These are phyloP conservation scores for Drosophila mauritiana DNA, from an alignment of 1,140 invertebrate genomes.

Conservation along the genomic window DNA sequence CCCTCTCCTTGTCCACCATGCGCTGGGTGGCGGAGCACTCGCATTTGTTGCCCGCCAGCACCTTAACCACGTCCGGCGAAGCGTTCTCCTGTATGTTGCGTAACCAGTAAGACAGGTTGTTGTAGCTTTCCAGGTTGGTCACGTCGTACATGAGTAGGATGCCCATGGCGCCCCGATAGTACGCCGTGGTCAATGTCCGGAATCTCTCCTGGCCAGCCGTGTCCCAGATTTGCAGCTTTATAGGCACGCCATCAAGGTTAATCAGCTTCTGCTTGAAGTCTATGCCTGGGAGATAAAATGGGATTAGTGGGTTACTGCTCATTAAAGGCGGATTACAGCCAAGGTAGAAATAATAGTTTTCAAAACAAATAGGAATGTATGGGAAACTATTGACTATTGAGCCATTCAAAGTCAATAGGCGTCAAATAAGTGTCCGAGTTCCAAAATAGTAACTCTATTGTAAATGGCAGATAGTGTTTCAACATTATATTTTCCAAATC, in stretches of 20 bases:
- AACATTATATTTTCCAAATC: no score
- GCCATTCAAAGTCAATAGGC: no score
- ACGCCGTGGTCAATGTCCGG: conserved; percentile 92
- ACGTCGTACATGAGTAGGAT: conserved; percentile 95
- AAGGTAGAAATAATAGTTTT: neutral
- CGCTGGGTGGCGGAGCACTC: conserved; percentile 89
- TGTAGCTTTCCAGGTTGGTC: conserved; percentile 93
- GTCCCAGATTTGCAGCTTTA: conserved; percentile 96
- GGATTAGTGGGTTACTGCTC: conserved; percentile 11
- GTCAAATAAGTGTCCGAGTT: no score
- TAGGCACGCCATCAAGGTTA: conserved; percentile 92
- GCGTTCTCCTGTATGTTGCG: conserved; percentile 96
- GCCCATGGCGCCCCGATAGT: conserved; percentile 94
- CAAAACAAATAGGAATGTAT: neutral
- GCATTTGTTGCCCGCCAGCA: conserved; percentile 94
- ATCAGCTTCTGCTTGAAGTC: conserved; percentile 97
- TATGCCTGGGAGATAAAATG: conserved; percentile 88
- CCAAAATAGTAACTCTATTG: no score
- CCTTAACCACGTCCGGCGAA: conserved; percentile 93
- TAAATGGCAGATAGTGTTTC: no score
- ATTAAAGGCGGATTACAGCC: neutral
- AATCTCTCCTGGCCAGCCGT: conserved; percentile 86
- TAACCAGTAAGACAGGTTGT: conserved; percentile 94
- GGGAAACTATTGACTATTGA: no score
- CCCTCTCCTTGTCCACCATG: conserved; percentile 91